Evolutionary conservation across 35 echinoderm and acorn worm species (phyloP), one percentile per base, ranked within the genome.

Genomic region (Lytechinus variegatus): DNA sequence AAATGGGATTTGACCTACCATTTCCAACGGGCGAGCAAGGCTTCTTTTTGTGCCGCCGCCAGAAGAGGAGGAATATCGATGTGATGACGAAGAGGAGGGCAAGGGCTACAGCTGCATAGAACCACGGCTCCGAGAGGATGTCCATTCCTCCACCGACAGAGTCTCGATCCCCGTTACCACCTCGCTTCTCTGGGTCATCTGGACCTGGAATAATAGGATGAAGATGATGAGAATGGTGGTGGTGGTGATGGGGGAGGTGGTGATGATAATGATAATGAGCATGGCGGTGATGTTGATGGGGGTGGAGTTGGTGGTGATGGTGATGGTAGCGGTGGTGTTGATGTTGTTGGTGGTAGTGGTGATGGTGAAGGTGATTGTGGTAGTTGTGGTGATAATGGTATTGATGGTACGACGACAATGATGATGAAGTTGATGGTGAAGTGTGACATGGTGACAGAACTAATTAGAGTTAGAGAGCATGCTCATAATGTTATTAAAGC

Each of bases 81-180:
- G 86, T 54, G 51, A 96, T 56, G 13, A 96, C 86, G 6, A 96
- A 66, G 10, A 96, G 51, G 10, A 92, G 91, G 54, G 91, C 89
- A 9, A 96, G 29, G 28, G 95, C 95, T 52, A 96, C 28, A 14
- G 54, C 60, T 11, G 95, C 95, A 79, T 92, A 92, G 57, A 96
- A 96, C 95, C 95, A 96, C 2, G 95, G 95, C 56, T 96, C 88
- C 10, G 87, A 86, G 12, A 96, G 28, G 79, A 96, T 96, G 54
- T 54, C 55, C 53, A 28, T 93, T n/a, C 52, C 55, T n/a, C 53
- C 53, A 1, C 52, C 52, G 27, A 52, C 53, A 5, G 52, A 53
- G n/a, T 90, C 88, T 9, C 10, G 28, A 52, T 44, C 88, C 4
- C 52, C 52, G 9, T 52, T 12, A 90, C 88, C 24, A 4, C 16